phyloP scores from a whole-genome alignment of 2,888 invertebrate species.

The Pheosia gnoma region DNA sequence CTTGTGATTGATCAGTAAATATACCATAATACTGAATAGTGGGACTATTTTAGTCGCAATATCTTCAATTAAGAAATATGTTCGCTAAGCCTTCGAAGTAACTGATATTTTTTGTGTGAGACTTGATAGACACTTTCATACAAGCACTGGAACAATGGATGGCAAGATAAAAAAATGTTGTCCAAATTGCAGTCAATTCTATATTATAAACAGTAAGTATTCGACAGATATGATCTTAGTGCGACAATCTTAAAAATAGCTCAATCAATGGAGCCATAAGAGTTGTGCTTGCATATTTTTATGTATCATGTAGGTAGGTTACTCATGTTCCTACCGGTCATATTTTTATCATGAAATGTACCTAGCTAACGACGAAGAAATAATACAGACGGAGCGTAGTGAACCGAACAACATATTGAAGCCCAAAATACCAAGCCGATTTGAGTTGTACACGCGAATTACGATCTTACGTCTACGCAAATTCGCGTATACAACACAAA shows the following conservation, averaged over 20 bases:
- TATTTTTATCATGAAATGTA: neutral
- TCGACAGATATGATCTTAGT: neutral
- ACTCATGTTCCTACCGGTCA: neutral
- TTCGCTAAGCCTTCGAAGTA: neutral
- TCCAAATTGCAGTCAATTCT: slow-evolving; percentile 73
- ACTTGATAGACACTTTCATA: neutral
- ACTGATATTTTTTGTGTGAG: neutral
- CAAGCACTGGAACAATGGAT: slow-evolving; percentile 51
- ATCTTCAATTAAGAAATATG: no score
- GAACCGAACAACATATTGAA: no score
- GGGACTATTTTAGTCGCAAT: no score
- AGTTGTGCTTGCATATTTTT: neutral
- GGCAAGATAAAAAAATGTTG: slow-evolving; percentile 62
- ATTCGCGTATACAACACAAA: no score
- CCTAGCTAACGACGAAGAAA: no score
- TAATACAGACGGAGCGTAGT: no score
- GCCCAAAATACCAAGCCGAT: no score
- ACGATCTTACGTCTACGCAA: no score
- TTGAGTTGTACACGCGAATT: no score
- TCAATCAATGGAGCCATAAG: neutral
- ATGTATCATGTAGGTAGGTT: neutral
- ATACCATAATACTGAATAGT: no score
- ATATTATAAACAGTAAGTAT: slow-evolving; percentile 66
- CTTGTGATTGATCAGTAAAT: no score
- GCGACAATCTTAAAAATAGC: neutral